These are phyloP conservation scores for Cantharis nigra DNA, from an alignment of 2,888 invertebrate species.

Conservation along the genomic window DNA sequence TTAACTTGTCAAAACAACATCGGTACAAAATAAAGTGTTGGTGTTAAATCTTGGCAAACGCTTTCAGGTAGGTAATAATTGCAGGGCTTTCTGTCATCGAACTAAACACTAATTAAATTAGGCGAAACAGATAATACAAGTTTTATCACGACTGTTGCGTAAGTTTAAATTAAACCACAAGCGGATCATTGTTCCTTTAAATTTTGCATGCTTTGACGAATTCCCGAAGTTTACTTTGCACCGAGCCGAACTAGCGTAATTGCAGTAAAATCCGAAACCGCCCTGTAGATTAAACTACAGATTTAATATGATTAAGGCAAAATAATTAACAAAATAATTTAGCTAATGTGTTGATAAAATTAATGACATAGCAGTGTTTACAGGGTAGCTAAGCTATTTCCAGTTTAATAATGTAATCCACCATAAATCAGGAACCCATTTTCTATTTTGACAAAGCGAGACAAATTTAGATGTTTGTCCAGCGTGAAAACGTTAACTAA, in stretches of 20 bases:
- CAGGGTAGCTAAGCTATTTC: background rate
- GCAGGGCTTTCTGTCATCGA: background rate
- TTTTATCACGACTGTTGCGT: background rate
- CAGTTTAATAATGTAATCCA: background rate
- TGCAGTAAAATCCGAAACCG: background rate
- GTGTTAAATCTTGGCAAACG: background rate
- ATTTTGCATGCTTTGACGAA: background rate
- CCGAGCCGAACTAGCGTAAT: background rate
- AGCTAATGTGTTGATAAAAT: background rate
- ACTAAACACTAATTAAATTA: background rate
- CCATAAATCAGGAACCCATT: constrained; percentile 1
- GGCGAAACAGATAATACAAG: background rate
- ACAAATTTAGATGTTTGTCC: constrained; percentile 12
- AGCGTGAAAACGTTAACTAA: constrained; percentile 8
- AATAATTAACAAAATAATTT: background rate
- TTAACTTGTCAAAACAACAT: background rate
- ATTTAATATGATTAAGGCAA: background rate
- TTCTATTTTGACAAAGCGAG: constrained; percentile 12
- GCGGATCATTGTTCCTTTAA: no score
- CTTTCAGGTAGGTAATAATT: background rate
- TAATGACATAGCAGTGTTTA: background rate
- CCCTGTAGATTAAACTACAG: background rate
- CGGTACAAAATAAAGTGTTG: background rate
- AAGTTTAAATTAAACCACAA: background rate
- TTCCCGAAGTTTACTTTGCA: background rate